phyloP scores from a whole-genome alignment of 2,113 vertebrate species.

The Gila orcuttii region DNA sequence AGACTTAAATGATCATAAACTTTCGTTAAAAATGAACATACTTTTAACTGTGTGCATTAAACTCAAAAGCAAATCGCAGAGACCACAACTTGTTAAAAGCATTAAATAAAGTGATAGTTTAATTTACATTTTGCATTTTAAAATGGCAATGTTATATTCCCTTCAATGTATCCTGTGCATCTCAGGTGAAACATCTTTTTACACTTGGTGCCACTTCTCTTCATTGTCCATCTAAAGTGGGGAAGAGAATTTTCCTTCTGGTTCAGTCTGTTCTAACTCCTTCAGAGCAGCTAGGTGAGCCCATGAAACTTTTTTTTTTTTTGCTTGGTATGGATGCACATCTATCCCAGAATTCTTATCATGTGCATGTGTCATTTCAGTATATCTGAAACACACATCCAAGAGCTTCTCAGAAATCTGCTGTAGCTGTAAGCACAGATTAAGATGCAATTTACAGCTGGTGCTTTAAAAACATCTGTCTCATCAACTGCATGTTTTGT shows the following conservation, averaged over 20 bases:
- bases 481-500: background rate
- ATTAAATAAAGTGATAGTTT: too few species aligned
- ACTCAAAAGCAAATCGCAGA: too few species aligned
- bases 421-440: background rate
- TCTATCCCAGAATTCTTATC: background rate
- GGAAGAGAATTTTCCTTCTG: slow-evolving; percentile 83
- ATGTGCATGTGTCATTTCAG: background rate
- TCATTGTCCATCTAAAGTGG: slow-evolving; percentile 84
- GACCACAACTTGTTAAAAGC: too few species aligned
- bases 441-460: background rate
- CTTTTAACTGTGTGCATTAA: too few species aligned
- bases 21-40: too few species aligned
- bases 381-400: background rate
- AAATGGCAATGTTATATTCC: background rate
- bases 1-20: too few species aligned
- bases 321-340: background rate
- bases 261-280: slow-evolving; percentile 88
- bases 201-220: slow-evolving; percentile 87
- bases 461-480: background rate
- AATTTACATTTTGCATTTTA: background rate
- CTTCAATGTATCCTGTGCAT: slow-evolving; percentile 33
- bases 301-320: background rate
- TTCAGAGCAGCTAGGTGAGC: slow-evolving; percentile 73
- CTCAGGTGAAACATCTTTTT: slow-evolving; percentile 88
- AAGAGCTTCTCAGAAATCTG: background rate